Evolutionary conservation across 2,888 invertebrate genomes (phyloP).

Genomic region (Scaeva pyrastri): DNA sequence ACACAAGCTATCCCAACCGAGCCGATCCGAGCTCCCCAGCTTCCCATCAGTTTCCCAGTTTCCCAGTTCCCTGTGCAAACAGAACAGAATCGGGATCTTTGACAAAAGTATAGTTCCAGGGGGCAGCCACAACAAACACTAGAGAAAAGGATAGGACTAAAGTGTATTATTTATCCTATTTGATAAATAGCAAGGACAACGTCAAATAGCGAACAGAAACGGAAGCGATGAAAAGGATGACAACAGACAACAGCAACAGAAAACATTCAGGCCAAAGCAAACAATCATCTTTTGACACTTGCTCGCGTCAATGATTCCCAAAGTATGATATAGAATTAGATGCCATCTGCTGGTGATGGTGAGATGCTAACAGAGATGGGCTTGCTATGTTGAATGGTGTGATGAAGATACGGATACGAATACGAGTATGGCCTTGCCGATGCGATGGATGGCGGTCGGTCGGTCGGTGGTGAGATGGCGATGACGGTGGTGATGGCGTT

Average conservation of each 20-base stretch:
- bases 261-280: constrained; percentile 58
- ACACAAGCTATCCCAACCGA: constrained; percentile 27
- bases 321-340: constrained; percentile 47
- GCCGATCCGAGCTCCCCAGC: neutral
- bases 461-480: no score
- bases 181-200: constrained; percentile 55
- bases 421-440: no score
- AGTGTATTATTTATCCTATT: constrained; percentile 55
- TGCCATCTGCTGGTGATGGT: constrained; percentile 16
- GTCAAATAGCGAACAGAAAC: constrained; percentile 26
- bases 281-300: constrained; percentile 70
- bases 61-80: constrained; percentile 39
- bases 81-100: constrained; percentile 45
- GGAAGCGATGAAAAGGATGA: constrained; percentile 25
- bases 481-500: neutral
- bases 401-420: neutral
- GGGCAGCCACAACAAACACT: constrained; percentile 42
- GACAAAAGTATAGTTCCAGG: constrained; percentile 47
- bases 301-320: constrained; percentile 57
- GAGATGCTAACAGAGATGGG: neutral
- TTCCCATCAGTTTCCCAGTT: no score
- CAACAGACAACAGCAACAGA: constrained; percentile 29
- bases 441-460: no score
- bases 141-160: constrained; percentile 32
- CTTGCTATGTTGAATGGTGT: constrained; percentile 9